Base-by-base conservation (phyloP, 2,888 invertebrate species). In the Oxystoma pomonae region DNA sequence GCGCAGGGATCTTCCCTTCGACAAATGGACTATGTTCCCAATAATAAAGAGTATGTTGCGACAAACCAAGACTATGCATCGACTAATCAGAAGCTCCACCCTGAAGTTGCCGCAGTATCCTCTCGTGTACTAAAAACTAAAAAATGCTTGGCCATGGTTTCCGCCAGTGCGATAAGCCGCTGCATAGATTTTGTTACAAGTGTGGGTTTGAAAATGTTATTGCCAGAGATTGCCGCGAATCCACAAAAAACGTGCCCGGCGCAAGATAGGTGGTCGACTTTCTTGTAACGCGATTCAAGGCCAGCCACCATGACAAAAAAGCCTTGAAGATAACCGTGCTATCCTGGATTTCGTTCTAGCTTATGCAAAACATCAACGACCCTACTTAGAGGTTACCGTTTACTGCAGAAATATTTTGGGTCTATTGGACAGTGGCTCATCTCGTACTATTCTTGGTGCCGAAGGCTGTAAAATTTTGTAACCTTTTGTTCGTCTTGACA, bases 401-500 rank as follows among this genome's bases (percentile, higher is more conserved):
- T 57, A 16, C 18, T 17, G 57, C 7, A 57, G 20, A 20, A 9
- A 9, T 7, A 9, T 57, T 20, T 7, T 57, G 9, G 57, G 19
- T 20, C 12, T 57, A 20, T 9, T 57, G 16, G 57, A 57, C 18
- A 19, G 19, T 57, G 57, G 57, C 9, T 12, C 20, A 16, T 57
- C 52, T n/a, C 56, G 52, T 5, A 57, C 19, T 57, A n/a, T 59
- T 55, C 19, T 59, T 9, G 59, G 59, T 9, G 59, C 57, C 7
- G n/a, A 16, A 9, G 59, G 59, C 7, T 59, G 55, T 55, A n/a
- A n/a, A n/a, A 59, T 59, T 7, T n/a, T 59, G 52, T 5, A 59
- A 17, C 7, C n/a, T 16, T 59, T 57, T n/a, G 55, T 55, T 17
- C 9, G 16, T 16, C 17, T 57, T 9, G 18, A 59, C 17, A 57